These are phyloP conservation scores for Solea solea DNA, from an alignment of 2,113 vertebrate species.

Conservation along the genomic window DNA sequence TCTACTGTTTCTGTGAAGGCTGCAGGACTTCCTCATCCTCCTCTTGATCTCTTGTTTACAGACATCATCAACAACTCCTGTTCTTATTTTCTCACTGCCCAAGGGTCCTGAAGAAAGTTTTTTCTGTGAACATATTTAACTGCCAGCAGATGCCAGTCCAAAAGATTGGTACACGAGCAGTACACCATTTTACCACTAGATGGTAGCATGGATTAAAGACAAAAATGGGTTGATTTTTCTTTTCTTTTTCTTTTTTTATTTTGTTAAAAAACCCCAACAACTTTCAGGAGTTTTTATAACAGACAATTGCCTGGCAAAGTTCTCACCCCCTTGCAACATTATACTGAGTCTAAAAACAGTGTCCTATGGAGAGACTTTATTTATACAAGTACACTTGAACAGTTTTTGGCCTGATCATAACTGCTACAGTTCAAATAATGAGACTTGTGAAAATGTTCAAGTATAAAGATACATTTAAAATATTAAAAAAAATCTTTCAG, in stretches of 20 bases:
- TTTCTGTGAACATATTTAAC: not conserved
- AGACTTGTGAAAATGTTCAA: slow-evolving; percentile 40
- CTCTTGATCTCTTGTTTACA: not conserved
- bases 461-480: slow-evolving; percentile 19
- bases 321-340: slow-evolving; percentile 18
- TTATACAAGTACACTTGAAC: slow-evolving; percentile 26
- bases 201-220: slow-evolving; percentile 52
- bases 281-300: not conserved
- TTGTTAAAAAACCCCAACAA: not conserved
- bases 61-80: not conserved
- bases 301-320: not conserved
- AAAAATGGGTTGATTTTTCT: slow-evolving; percentile 2
- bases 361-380: slow-evolving; percentile 7
- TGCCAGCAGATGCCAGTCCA: not conserved
- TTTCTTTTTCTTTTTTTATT: not conserved
- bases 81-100: too few species aligned
- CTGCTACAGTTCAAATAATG: slow-evolving; percentile 39
- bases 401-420: slow-evolving; percentile 14
- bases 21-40: not conserved
- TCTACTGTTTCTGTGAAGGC: not conserved
- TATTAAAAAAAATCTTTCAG: slow-evolving; percentile 19
- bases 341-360: slow-evolving; percentile 23
- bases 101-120: not conserved
- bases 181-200: slow-evolving; percentile 42
- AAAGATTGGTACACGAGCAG: not conserved